Evolutionary conservation across 2,888 invertebrate genomes (phyloP), one percentile per base, ranked within the genome.

Genomic region (Leptogaster cylindrica): DNA sequence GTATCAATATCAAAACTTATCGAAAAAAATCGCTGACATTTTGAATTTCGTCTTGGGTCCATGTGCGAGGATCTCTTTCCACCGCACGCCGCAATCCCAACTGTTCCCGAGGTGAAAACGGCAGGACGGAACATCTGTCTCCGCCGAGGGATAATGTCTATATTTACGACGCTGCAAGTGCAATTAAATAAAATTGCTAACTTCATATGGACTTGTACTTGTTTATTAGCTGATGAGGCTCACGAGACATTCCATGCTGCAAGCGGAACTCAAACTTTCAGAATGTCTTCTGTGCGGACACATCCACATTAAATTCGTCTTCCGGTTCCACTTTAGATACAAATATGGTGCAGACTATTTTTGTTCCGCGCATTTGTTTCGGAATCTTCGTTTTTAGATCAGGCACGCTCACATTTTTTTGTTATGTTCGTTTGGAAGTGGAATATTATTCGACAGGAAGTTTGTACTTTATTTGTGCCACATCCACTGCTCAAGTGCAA

Each of bases 271-370:
- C 14, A n/a, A n/a, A n/a, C n/a, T n/a, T n/a, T n/a, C n/a, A n/a
- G n/a, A n/a, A n/a, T n/a, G n/a, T n/a, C n/a, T n/a, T n/a, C n/a
- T n/a, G n/a, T n/a, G n/a, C n/a, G n/a, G 36, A 25, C 41, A 41
- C 58, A 41, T 41, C 23, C 58, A 25, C 58, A 58, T 58, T 58
- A 58, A 58, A 58, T 58, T 58, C 58, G 39, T 58, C 25, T 58
- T 58, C 58, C 58, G 58, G 58, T 58, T 58, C 58, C 58, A 58
- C 58, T 58, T 58, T 23, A 58, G 39, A 58, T 16, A 39, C 58
- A 23, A 23, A 58, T 39, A 58, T 39, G 58, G 58, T 58, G 41
- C 58, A 25, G 58, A 58, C 58, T 58, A 58, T 58, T 58, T 58
- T 39, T 41, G 58, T 39, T 25, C 58, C 58, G 41, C 58, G 31